A percentile compares a stretch with the other conserved stretches of the same genome.
phyloP scores from a whole-genome alignment of 2,797 vertebrate genomes.

The Nyctalus aviator region DNA sequence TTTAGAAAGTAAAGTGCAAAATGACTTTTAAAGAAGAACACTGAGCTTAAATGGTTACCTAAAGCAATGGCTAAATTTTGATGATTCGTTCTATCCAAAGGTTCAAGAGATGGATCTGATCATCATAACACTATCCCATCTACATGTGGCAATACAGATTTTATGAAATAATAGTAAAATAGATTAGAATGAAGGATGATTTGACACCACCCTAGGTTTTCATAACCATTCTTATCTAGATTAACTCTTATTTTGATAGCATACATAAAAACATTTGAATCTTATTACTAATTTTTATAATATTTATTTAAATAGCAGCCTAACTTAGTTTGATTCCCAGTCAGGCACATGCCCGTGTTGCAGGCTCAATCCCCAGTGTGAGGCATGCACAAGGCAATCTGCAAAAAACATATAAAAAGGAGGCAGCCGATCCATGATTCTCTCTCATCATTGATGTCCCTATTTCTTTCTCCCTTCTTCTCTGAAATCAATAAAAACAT shows the following conservation, averaged over 20 bases:
- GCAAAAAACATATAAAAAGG: too few relatives aligned
- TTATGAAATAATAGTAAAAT: constrained; percentile 45
- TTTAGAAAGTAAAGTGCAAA: constrained; percentile 47
- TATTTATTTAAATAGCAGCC: constrained; percentile 20
- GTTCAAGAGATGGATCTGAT: constrained; percentile 16
- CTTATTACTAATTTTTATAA: constrained; percentile 43
- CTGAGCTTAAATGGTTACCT: background rate
- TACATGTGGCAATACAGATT: background rate
- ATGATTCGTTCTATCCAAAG: constrained; percentile 32
- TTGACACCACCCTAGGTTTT: background rate
- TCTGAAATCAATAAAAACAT: background rate
- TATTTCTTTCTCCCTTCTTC: background rate
- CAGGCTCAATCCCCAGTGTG: background rate
- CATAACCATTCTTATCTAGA: background rate
- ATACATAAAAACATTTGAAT: constrained; percentile 52
- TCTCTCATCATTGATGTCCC: background rate
- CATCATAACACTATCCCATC: background rate
- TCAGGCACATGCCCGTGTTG: background rate
- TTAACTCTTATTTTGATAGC: constrained; percentile 25
- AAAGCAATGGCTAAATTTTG: constrained; percentile 20
- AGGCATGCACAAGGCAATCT: background rate
- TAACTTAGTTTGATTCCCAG: background rate
- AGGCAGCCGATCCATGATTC: background rate
- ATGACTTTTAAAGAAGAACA: constrained; percentile 19
- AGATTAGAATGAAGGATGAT: constrained; percentile 19